Conservation (phyloP, 2,113 vertebrate genomes). For the Gadus macrocephalus region DNA sequence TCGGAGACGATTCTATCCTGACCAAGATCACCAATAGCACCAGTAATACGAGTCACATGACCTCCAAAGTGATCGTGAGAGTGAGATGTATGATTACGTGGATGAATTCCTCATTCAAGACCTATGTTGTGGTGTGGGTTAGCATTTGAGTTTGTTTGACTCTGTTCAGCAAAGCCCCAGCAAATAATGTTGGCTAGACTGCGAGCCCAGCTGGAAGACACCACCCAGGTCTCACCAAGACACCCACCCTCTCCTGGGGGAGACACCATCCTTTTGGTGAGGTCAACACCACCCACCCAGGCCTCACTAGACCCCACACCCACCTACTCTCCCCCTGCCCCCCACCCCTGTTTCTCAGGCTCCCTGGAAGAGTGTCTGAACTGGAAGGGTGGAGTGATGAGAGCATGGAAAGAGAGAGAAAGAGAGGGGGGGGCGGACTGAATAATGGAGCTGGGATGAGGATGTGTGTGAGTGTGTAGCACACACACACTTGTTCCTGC, state of each 20-base stretch:
- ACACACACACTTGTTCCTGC: not conserved
- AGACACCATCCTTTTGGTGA: slow-evolving; percentile 35
- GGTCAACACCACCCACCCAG: slow-evolving; percentile 45
- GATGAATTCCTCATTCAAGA: no score
- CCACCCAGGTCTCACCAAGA: no score
- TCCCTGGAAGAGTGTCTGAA: slow-evolving; percentile 45
- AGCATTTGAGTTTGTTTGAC: no score
- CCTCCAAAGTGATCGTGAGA: no score
- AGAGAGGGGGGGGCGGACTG: slow-evolving; percentile 28
- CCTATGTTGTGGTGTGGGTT: no score
- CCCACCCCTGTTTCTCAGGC: slow-evolving; percentile 52
- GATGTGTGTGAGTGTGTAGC: slow-evolving; percentile 21
- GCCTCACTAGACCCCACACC: no score
- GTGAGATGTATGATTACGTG: no score
- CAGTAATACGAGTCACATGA: no score
- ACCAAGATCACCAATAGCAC: no score
- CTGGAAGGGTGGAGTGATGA: slow-evolving; percentile 51
- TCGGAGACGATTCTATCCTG: no score
- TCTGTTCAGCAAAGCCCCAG: no score
- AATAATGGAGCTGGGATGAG: slow-evolving; percentile 1
- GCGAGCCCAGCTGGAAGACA: slow-evolving; percentile 28
- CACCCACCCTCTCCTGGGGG: slow-evolving; percentile 40
- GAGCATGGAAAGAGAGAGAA: slow-evolving; percentile 65
- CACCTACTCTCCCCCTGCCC: not conserved
- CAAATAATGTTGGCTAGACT: slow-evolving; percentile 33